Base-by-base conservation (phyloP, 2,797 vertebrate genomes). In the Sebastes matsubarae region DNA sequence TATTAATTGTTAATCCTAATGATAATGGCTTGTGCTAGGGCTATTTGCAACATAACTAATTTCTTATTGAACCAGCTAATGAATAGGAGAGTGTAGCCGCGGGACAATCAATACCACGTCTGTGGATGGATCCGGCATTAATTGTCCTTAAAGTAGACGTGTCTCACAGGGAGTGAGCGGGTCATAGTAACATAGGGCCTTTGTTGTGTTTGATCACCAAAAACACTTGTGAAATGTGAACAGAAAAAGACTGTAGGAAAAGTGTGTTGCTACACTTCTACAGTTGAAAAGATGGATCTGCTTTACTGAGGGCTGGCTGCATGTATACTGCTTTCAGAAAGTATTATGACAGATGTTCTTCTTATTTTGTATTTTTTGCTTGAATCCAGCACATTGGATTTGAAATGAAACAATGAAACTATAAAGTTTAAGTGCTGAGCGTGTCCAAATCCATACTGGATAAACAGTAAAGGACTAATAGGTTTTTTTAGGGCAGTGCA, bases 51-150 rank as follows among this genome's bases (percentile, higher is more conserved):
- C 76, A 84, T 84, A 92, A 84, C 84, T 83, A 71, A 93, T 92
- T 91, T 89, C 75, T 89, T 89, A 91, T 92, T 92, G 89, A 94
- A 85, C 77, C 66, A 54, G 75, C 74, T 88, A 91, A 93, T 92
- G 90, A 91, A 93, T 85, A 81, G 81, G 75, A 65, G 90, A 87
- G 79, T 79, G 83, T 78, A 81, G 86, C 83, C n/a, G 68, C 8
- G 20, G 82, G 84, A 82, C 78, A 81, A 92, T 92, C 92, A 72
- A 94, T 95, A 90, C 66, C 18, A 24, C 73, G 79, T 88, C 79
- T 67, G 81, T 55, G 63, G 72, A 83, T 8, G 80, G 80, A 82
- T 90, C 71, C 54, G 29, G 64, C 84, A 83, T 88, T 90, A 86
- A 90, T 81, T 86, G 83, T 85, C 87, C 80, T 83, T 72, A 83